Percentiles rank a stretch among this genome's conserved stretches.
phyloP scores from a whole-genome alignment of 1,140 invertebrate genomes.

The Diorhabda sublineata region DNA sequence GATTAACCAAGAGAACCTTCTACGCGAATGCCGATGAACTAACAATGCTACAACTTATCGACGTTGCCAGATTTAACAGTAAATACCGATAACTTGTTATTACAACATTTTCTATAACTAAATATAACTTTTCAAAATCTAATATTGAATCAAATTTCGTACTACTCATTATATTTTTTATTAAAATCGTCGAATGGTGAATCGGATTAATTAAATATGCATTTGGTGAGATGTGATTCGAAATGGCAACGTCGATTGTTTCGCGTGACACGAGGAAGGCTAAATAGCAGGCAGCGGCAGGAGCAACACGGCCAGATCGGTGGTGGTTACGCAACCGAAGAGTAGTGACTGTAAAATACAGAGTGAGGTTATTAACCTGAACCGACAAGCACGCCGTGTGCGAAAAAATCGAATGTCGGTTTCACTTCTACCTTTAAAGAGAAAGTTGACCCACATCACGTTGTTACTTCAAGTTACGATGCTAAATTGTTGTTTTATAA shows the following conservation, averaged over 20 bases:
- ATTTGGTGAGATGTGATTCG: too few relatives aligned
- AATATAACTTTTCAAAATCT: too few relatives aligned
- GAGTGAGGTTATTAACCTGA: slow-evolving; percentile 45
- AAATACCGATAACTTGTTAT: too few relatives aligned
- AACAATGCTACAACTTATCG: background rate
- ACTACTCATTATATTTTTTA: too few relatives aligned
- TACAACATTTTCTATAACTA: too few relatives aligned
- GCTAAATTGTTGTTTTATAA: slow-evolving; percentile 17
- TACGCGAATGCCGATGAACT: background rate
- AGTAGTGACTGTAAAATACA: slow-evolving; percentile 29
- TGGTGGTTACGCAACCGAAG: slow-evolving; percentile 40
- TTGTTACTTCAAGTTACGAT: slow-evolving; percentile 22
- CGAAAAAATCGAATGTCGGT: slow-evolving; percentile 45
- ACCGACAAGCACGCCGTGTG: slow-evolving; percentile 31
- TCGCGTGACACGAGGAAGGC: slow-evolving; percentile 1
- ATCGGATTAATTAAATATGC: too few relatives aligned
- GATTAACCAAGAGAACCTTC: background rate
- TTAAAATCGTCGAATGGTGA: too few relatives aligned
- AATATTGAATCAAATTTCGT: too few relatives aligned
- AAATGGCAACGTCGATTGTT: background rate
- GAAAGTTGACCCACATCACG: slow-evolving; percentile 46
- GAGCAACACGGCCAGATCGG: slow-evolving; percentile 28
- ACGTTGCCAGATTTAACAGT: background rate
- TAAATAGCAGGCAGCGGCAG: slow-evolving; percentile 38
- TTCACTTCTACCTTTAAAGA: slow-evolving; percentile 44